phyloP scores from a whole-genome alignment of 2,888 invertebrate genomes.

The Anagyrus pseudococci region DNA sequence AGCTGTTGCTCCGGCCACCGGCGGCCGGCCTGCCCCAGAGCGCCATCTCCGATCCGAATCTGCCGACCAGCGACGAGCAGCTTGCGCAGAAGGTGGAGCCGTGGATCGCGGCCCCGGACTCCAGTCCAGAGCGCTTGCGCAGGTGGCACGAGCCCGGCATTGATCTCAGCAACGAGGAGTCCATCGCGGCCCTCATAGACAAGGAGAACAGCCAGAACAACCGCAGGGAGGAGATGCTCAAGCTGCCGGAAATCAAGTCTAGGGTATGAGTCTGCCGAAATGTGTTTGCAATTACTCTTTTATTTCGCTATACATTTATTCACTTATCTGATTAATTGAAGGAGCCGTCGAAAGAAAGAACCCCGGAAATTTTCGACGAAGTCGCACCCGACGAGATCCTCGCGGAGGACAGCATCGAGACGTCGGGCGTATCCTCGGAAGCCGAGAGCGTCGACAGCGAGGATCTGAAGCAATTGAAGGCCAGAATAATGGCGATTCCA shows the following conservation, averaged over 20 bases:
- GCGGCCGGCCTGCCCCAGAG: conserved; percentile 23
- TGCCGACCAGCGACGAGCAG: conserved; percentile 43
- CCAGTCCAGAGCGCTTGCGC: conserved; percentile 43
- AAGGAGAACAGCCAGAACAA: conserved; percentile 30
- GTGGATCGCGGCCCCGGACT: conserved; percentile 39
- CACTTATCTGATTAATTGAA: background rate
- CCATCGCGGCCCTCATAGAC: conserved; percentile 36
- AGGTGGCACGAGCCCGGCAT: conserved; percentile 49
- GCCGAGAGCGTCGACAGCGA: conserved; percentile 51
- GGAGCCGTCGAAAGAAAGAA: conserved; percentile 1
- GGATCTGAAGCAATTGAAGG: conserved; percentile 52
- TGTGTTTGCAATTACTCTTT: background rate
- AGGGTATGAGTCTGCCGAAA: conserved; percentile 3
- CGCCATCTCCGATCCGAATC: conserved; percentile 54
- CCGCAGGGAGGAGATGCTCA: conserved; percentile 32
- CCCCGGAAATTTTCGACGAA: conserved; percentile 34
- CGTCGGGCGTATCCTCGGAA: conserved; percentile 49
- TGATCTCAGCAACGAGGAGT: conserved; percentile 40
- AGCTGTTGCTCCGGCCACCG: background rate
- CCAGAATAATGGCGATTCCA: conserved; percentile 53
- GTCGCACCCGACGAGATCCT: conserved; percentile 38
- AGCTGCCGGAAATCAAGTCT: conserved; percentile 10
- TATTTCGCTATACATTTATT: background rate
- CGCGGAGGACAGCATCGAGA: conserved; percentile 48
- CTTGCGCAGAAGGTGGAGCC: conserved; percentile 28